These are phyloP conservation scores for Eptesicus fuscus DNA, from an alignment of 2,113 vertebrate genomes.

Conservation along the genomic window DNA sequence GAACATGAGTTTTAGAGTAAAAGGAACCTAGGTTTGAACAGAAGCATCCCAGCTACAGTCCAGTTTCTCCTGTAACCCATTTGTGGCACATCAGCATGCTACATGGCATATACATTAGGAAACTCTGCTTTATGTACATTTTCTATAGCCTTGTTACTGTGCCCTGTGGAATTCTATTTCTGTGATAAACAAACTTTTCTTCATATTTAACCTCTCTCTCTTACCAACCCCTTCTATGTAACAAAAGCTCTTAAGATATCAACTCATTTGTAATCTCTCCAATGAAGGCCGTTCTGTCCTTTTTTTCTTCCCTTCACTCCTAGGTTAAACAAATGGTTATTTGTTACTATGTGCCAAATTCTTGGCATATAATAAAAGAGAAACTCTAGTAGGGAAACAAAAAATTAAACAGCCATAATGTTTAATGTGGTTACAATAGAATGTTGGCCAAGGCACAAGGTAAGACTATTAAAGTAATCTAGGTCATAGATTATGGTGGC, in stretches of 20 bases:
- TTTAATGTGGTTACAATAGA: not conserved
- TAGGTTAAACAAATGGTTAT: not conserved
- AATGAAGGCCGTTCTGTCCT: not conserved
- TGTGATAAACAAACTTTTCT: not conserved
- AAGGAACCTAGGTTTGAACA: not conserved
- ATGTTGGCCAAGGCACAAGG: not conserved
- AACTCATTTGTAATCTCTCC: not conserved
- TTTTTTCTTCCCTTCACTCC: not conserved
- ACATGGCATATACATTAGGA: not conserved
- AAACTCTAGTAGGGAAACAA: not conserved
- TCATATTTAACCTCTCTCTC: not conserved
- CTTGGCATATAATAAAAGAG: conserved; percentile 18
- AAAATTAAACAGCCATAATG: not conserved
- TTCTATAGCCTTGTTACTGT: not conserved
- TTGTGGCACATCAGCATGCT: not conserved
- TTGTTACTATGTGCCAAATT: not conserved
- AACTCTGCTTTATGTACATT: not conserved
- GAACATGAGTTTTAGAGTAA: not conserved
- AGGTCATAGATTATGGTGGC: not conserved
- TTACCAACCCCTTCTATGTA: not conserved
- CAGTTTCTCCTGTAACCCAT: not conserved
- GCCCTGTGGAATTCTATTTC: not conserved
- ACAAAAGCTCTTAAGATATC: not conserved
- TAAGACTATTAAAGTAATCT: not conserved
- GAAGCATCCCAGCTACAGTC: not conserved